Evolutionary conservation across 92 coral and sea anemone genomes (phyloP).

Genomic region (Palythoa heliodiscus): DNA sequence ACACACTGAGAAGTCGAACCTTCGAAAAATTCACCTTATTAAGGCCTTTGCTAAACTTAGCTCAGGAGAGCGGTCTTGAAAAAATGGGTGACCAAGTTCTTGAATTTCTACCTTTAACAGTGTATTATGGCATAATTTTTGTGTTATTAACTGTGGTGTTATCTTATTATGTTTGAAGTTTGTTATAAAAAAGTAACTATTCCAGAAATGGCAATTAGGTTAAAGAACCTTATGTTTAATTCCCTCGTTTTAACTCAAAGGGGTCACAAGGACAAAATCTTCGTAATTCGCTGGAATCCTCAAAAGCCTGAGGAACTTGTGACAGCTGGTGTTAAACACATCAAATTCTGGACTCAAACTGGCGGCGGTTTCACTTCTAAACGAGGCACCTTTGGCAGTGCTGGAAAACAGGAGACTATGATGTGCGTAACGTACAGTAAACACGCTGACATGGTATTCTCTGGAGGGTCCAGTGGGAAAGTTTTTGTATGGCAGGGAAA

Average conservation of each 20-base stretch:
- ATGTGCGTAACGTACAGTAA: conserved; percentile 95
- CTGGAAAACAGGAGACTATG: conserved; percentile 94
- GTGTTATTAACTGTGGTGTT: no score
- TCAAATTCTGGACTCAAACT: conserved; percentile 99
- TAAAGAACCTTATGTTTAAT: not conserved
- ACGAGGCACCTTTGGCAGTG: conserved; percentile 95
- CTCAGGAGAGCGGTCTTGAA: no score
- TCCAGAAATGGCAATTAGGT: not conserved
- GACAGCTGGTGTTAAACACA: conserved; percentile 96
- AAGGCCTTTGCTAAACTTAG: no score
- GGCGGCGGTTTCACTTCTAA: conserved; percentile 99
- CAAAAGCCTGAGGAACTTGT: conserved; percentile 86
- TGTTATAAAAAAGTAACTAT: no score
- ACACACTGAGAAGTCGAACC: no score
- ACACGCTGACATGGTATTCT: conserved; percentile 79
- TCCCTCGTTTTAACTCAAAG: conserved; percentile 41
- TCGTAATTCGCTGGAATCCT: conserved; percentile 97
- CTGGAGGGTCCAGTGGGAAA: conserved; percentile 97
- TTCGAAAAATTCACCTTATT: no score
- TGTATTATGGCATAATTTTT: no score
- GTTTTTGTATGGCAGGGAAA: conserved; percentile 92
- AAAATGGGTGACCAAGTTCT: no score
- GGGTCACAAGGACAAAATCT: conserved; percentile 98
- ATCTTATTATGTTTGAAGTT: no score
- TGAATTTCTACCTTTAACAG: no score